A percentile compares a stretch with the other conserved stretches of the same genome.
Evolutionary conservation across 2,888 invertebrate genomes (phyloP).

Genomic region (Athalia cordata): DNA sequence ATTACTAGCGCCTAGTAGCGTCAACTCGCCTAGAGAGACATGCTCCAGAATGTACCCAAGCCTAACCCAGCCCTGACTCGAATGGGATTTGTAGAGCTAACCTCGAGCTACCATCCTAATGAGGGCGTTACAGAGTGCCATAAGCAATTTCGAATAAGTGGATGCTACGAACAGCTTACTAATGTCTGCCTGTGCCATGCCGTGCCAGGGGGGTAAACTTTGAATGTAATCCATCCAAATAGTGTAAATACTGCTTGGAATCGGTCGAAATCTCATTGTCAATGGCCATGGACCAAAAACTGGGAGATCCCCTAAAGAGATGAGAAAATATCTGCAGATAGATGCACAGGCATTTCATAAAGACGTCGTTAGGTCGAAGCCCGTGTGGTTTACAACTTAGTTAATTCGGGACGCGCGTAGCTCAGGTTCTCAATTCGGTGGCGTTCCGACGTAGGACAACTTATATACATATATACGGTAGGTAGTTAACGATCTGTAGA

Average conservation of each 20-base stretch:
- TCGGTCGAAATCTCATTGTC: constrained; percentile 5
- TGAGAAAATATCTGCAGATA: constrained; percentile 9
- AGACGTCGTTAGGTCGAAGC: constrained; percentile 24
- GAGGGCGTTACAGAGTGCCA: constrained; percentile 41
- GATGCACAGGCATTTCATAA: constrained; percentile 14
- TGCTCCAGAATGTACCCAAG: constrained; percentile 35
- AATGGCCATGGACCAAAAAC: neutral
- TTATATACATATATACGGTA: constrained; percentile 25
- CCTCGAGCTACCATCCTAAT: constrained; percentile 39
- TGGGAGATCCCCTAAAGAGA: neutral
- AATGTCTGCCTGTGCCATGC: constrained; percentile 26
- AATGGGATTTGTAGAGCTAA: constrained; percentile 40
- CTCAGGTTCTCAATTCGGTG: constrained; percentile 12
- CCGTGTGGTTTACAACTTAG: constrained; percentile 34
- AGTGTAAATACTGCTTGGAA: constrained; percentile 6
- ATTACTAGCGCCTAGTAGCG: constrained; percentile 35
- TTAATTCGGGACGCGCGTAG: constrained; percentile 25
- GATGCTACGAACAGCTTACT: constrained; percentile 39
- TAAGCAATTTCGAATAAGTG: constrained; percentile 43
- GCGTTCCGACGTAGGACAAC: constrained; percentile 4
- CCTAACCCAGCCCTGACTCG: constrained; percentile 32
- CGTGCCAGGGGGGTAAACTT: constrained; percentile 8
- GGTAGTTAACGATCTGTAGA: constrained; percentile 61
- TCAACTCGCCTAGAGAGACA: constrained; percentile 37
- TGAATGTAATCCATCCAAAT: constrained; percentile 34